A percentile compares a stretch with the other conserved stretches of the same genome.
These are phyloP conservation scores for Petrocephalus zakoni DNA, from an alignment of 2,113 vertebrate species.

Conservation along the genomic window DNA sequence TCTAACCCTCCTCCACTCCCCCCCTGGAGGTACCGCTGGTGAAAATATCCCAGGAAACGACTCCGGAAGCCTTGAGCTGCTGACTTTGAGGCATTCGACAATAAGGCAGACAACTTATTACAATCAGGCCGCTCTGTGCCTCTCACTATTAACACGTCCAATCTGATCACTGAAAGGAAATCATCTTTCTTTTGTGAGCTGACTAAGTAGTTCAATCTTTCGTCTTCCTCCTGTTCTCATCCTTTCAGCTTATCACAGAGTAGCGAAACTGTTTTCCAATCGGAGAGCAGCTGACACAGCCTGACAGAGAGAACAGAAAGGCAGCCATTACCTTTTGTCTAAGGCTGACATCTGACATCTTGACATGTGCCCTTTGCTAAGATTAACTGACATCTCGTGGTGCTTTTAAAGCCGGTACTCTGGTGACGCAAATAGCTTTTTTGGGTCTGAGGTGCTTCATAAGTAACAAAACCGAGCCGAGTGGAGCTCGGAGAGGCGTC, in stretches of 20 bases:
- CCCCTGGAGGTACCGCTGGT: neutral
- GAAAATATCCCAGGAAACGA: neutral
- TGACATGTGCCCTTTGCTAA: constrained; percentile 21
- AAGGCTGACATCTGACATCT: constrained; percentile 20
- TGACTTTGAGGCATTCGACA: neutral
- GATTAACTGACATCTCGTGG: constrained; percentile 17
- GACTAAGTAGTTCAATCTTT: constrained; percentile 23
- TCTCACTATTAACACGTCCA: constrained; percentile 22
- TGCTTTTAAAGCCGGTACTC: constrained; percentile 1
- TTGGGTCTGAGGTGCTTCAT: neutral
- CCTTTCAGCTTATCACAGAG: constrained; percentile 20
- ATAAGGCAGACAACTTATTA: constrained; percentile 22
- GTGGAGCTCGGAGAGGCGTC: neutral
- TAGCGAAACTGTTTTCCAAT: constrained; percentile 17
- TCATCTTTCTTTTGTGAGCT: constrained; percentile 22
- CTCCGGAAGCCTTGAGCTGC: neutral
- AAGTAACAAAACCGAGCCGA: neutral
- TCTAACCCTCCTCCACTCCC: neutral
- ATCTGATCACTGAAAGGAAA: constrained; percentile 26
- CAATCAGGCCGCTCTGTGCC: constrained; percentile 16
- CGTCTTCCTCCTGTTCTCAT: neutral
- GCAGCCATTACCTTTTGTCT: constrained; percentile 21
- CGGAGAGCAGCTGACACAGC: neutral
- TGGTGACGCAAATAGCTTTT: neutral
- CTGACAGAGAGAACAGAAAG: constrained; percentile 19